These are phyloP conservation scores for Blastomussa wellsi DNA, from an alignment of 92 coral and sea anemone genomes.

Conservation along the genomic window DNA sequence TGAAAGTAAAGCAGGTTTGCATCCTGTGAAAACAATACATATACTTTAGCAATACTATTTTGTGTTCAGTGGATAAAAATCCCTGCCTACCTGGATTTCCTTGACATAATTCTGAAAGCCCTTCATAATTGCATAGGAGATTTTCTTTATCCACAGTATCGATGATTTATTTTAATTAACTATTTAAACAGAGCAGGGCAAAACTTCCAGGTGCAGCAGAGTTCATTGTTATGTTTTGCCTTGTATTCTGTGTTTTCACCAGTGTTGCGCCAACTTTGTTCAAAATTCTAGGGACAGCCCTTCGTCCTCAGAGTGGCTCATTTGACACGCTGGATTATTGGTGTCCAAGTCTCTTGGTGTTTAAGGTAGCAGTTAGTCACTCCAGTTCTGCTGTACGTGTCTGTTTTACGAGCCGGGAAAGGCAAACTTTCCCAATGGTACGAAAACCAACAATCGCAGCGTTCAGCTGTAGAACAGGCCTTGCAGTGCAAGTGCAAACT, in stretches of 20 bases:
- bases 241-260: conserved; percentile 42
- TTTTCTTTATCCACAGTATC: not conserved
- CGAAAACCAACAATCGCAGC: conserved; percentile 8
- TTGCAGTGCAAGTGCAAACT: conserved; percentile 33
- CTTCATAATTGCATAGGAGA: not conserved
- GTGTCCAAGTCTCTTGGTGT: conserved; percentile 40
- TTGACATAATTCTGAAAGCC: not conserved
- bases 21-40: too few species aligned
- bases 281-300: conserved; percentile 52
- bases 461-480: not conserved
- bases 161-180: not conserved
- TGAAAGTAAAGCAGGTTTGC: too few species aligned
- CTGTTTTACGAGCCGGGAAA: conserved; percentile 30
- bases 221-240: conserved; percentile 13
- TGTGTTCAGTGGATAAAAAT: too few species aligned
- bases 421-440: conserved; percentile 34
- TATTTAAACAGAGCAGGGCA: not conserved
- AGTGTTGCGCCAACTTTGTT: conserved; percentile 53
- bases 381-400: conserved; percentile 32
- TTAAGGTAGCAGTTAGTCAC: conserved; percentile 53
- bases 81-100: too few species aligned
- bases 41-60: too few species aligned
- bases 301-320: conserved; percentile 38
- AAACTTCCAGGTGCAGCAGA: conserved; percentile 28
- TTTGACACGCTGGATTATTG: conserved; percentile 34